Evolutionary conservation across 2,113 vertebrate species (phyloP), one percentile per base, ranked within the genome.

Genomic region (Myodes glareolus): DNA sequence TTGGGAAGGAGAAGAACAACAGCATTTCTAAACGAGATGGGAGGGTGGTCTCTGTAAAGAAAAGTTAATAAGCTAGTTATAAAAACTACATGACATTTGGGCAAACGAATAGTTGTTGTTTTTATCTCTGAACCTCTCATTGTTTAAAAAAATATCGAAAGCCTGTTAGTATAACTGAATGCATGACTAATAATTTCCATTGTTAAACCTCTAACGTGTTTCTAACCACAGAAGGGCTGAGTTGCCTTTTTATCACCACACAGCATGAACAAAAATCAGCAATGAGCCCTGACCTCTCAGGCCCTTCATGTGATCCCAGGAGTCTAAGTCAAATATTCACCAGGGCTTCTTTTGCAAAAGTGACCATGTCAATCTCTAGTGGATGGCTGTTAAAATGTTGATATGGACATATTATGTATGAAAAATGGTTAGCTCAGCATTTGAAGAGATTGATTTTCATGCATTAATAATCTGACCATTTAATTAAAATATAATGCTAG

Each of bases 341-440:
- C 88, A 94, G 81, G 93, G 21, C 78, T 97, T 90, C 93, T 97
- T 95, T 52, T 96, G 95, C 94, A 78, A 97, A 94, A 93, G 39
- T 52, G 50, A 97, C 96, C 98, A 96, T 97, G 95, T 97, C 95
- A 97, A 94, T 98, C 89, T 98, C 94, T 93, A 91, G 95, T 97
- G 94, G 95, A 97, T 96, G 97, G 96, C 92, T 98, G 97, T 98
- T 97, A 98, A 90, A 97, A 89, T 88, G 92, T 97, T 96, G 95
- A 98, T 96, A 95, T 97, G 98, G 89, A 76, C 73, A 88, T 90
- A 98, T 98, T 97, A 98, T 98, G 98, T 98, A 98, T 98, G 98
- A 98, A 98, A 98, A 97, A 90, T 93, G 94, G 97, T 97, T 98
- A 98, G 96, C 96, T 97, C 92, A 97, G 92, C 95, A 97, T 93